phyloP scores from a whole-genome alignment of 2,888 invertebrate species.

The Megamerina dolium region DNA sequence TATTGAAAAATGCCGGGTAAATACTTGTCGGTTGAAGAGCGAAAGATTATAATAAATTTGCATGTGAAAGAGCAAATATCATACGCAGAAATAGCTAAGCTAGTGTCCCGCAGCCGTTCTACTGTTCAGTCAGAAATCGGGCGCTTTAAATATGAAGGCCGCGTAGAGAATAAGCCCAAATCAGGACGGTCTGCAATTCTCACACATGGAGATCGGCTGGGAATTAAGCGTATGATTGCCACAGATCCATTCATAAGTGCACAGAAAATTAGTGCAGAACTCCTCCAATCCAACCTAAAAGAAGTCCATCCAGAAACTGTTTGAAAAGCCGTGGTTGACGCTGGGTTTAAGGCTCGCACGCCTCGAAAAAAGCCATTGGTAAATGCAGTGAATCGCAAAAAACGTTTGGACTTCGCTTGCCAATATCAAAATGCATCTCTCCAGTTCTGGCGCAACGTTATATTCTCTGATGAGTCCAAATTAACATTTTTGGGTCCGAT shows the following conservation, averaged over 20 bases:
- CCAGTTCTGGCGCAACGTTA: no score
- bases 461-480: no score
- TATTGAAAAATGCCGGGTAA: constrained; percentile 3
- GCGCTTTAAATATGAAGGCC: constrained; percentile 9
- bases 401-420: neutral
- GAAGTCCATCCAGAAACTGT: constrained; percentile 15
- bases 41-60: constrained; percentile 5
- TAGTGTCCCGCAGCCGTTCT: constrained; percentile 4
- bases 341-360: no score
- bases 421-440: no score
- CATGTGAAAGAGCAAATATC: constrained; percentile 4
- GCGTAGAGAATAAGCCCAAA: constrained; percentile 5
- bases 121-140: constrained; percentile 7
- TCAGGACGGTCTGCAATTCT: constrained; percentile 7
- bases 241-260: constrained; percentile 13
- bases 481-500: no score
- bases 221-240: no score
- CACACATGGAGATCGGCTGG: no score
- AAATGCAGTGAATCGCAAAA: constrained; percentile 1
- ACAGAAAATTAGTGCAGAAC: constrained; percentile 9
- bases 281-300: no score
- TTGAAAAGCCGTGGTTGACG: neutral
- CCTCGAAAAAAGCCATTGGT: constrained; percentile 1
- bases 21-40: constrained; percentile 4
- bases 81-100: constrained; percentile 5